These are phyloP conservation scores for Lasioglossum zephyrum DNA, from an alignment of 2,888 invertebrate species.

Conservation along the genomic window DNA sequence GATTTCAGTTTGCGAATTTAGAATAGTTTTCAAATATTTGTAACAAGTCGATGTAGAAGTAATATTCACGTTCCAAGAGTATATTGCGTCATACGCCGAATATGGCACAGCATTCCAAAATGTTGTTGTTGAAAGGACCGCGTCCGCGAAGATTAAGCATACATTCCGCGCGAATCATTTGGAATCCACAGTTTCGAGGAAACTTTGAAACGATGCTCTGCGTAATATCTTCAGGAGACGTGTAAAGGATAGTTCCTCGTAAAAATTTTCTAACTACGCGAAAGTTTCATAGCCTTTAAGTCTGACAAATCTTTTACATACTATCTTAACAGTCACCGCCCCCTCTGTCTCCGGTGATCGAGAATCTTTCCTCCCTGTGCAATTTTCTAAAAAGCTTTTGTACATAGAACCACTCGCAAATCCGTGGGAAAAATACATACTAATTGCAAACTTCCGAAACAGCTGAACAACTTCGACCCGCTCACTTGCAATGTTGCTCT, in stretches of 20 bases:
- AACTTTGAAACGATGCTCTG: constrained; percentile 9
- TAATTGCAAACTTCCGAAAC: constrained; percentile 40
- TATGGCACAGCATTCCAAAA: neutral
- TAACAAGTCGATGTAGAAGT: neutral
- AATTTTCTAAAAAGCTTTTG: constrained; percentile 64
- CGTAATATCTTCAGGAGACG: constrained; percentile 4
- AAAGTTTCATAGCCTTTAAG: constrained; percentile 55
- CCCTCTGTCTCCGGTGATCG: constrained; percentile 14
- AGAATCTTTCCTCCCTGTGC: constrained; percentile 32
- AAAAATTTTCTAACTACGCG: constrained; percentile 54
- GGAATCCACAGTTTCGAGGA: neutral
- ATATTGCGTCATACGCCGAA: neutral
- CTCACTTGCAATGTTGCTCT: no score
- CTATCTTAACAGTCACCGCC: constrained; percentile 12
- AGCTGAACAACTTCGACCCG: neutral
- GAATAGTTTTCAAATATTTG: neutral
- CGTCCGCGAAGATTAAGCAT: neutral
- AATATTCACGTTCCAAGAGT: neutral
- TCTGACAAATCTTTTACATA: constrained; percentile 55
- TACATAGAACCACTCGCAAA: constrained; percentile 47
- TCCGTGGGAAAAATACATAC: constrained; percentile 25
- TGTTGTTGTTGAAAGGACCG: neutral
- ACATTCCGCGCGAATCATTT: neutral
- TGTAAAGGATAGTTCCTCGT: constrained; percentile 14
- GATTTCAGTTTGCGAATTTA: neutral